phyloP scores from a whole-genome alignment of 2,797 vertebrate genomes.

The Fringilla coelebs region DNA sequence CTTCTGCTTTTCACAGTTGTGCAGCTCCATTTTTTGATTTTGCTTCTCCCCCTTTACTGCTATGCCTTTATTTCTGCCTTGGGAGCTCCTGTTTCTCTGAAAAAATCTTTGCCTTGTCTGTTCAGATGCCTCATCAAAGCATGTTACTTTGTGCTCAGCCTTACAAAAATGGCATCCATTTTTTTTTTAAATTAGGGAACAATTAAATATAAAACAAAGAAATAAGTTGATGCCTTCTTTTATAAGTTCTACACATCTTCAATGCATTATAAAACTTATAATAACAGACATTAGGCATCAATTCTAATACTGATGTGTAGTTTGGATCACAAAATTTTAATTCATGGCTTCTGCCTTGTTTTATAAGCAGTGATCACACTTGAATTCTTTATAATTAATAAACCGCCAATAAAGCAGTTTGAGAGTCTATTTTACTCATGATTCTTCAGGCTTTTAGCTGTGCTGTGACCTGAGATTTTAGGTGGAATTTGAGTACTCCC shows the following conservation, averaged over 20 bases:
- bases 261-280: not conserved
- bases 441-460: not conserved
- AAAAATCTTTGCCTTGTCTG: not conserved
- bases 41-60: not conserved
- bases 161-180: not conserved
- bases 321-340: not conserved
- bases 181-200: not conserved
- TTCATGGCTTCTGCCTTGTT: not conserved
- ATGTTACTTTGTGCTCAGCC: not conserved
- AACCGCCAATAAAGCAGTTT: not conserved
- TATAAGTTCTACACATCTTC: not conserved
- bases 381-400: not conserved
- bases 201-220: not conserved
- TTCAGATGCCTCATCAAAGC: not conserved
- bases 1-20: not conserved
- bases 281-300: not conserved
- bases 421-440: not conserved
- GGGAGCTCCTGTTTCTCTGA: not conserved
- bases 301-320: not conserved
- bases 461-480: not conserved
- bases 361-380: not conserved
- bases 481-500: not conserved
- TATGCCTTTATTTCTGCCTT: not conserved
- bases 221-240: not conserved
- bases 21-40: not conserved